phyloP scores from a whole-genome alignment of 2,113 vertebrate genomes.

The Syngnathus floridae region DNA sequence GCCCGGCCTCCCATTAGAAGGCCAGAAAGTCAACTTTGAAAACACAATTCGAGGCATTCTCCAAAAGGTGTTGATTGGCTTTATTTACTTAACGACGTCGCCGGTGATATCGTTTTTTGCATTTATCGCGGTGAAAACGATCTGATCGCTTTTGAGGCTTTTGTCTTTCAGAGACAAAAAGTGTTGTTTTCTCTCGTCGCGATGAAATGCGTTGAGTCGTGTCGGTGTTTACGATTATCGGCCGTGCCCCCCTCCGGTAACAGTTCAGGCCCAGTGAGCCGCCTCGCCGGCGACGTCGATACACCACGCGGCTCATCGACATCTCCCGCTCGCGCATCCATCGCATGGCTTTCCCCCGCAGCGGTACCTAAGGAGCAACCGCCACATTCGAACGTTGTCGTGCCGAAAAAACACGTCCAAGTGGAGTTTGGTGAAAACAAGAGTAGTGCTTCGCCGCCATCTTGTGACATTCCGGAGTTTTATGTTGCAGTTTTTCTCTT shows the following conservation, averaged over 20 bases:
- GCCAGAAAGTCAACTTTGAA: conserved; percentile 54
- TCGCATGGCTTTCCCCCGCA: no score
- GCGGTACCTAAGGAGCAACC: no score
- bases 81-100: conserved; percentile 13
- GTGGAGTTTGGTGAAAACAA: neutral
- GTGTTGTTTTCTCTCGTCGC: neutral
- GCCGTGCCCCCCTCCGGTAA: conserved; percentile 44
- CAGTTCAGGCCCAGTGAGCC: conserved; percentile 57
- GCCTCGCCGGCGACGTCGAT: conserved; percentile 57
- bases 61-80: conserved; percentile 49
- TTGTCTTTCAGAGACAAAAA: neutral
- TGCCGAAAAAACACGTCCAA: neutral
- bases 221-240: conserved; percentile 49
- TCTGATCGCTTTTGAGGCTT: no score
- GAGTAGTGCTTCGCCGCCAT: no score
- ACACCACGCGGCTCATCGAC: conserved; percentile 34
- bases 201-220: conserved; percentile 13
- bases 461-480: no score
- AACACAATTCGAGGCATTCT: conserved; percentile 60
- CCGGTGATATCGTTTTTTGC: conserved; percentile 4
- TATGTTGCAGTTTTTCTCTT: neutral
- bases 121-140: no score
- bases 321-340: conserved; percentile 37
- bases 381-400: neutral
- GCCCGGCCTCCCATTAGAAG: conserved; percentile 73